A percentile compares a stretch with the other conserved stretches of the same genome.
These are phyloP conservation scores for Hylaea fasciaria DNA, from an alignment of 2,888 invertebrate species.

Conservation along the genomic window DNA sequence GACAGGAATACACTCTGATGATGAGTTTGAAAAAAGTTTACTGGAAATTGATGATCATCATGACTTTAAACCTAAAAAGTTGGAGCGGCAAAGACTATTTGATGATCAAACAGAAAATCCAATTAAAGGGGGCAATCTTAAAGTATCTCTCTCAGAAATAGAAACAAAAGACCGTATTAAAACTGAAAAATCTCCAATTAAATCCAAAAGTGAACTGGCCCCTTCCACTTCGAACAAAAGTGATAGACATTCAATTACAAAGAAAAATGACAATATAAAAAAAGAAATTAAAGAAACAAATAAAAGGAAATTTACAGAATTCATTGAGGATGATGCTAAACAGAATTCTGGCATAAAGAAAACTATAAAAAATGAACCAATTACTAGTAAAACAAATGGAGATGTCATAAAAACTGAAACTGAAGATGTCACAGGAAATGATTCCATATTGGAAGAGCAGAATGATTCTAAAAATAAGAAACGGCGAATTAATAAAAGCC, in stretches of 20 bases:
- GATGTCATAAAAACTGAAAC: conserved; percentile 23
- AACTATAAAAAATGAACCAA: conserved; percentile 28
- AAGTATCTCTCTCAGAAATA: not conserved
- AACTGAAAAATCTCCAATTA: not conserved
- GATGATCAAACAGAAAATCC: conserved; percentile 1
- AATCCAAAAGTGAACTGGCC: not conserved
- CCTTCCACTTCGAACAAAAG: conserved; percentile 5
- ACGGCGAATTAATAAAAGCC: conserved; percentile 60
- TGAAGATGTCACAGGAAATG: conserved; percentile 32
- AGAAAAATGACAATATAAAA: conserved; percentile 40
- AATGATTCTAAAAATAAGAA: conserved; percentile 41
- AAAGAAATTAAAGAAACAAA: conserved; percentile 52
- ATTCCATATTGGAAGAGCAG: conserved; percentile 41
- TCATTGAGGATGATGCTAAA: conserved; percentile 51
- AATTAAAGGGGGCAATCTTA: not conserved
- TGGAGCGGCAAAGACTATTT: conserved; percentile 15
- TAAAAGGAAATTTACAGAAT: conserved; percentile 64
- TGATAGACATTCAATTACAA: conserved; percentile 22
- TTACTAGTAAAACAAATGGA: conserved; percentile 27
- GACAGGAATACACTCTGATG: conserved; percentile 86
- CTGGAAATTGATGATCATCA: conserved; percentile 86
- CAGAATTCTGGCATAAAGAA: conserved; percentile 9
- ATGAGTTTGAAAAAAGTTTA: conserved; percentile 89
- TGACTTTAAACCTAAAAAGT: conserved; percentile 44
- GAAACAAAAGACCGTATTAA: not conserved